Conservation (phyloP, 2,797 vertebrate species). For the Hemibagrus guttatus region DNA sequence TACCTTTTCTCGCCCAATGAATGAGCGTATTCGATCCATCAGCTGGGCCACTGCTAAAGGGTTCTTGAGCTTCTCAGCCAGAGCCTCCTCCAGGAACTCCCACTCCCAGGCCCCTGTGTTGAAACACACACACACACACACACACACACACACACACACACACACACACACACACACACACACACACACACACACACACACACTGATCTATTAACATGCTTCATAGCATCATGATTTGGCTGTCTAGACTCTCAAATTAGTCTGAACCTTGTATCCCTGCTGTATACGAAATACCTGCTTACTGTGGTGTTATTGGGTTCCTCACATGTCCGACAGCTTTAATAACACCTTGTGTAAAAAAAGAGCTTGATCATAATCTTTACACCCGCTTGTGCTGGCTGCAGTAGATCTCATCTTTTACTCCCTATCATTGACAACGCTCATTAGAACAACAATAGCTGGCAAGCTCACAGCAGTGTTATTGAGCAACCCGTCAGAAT, state of each 20-base stretch:
- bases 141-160: constrained; percentile 50
- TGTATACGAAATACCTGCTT: not conserved
- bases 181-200: constrained; percentile 60
- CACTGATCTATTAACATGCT: constrained; percentile 42
- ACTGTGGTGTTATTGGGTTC: not conserved
- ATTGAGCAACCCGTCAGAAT: constrained; percentile 27
- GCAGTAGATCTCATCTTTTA: constrained; percentile 2
- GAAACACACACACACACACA: constrained; percentile 59
- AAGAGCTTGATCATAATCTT: not conserved
- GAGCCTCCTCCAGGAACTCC: constrained; percentile 87
- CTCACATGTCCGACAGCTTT: not conserved
- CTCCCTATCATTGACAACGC: constrained; percentile 3
- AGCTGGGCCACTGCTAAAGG: constrained; percentile 83
- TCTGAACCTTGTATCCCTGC: constrained; percentile 5
- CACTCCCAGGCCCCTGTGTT: constrained; percentile 88
- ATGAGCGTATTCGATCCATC: constrained; percentile 87
- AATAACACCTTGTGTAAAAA: not conserved
- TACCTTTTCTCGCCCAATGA: constrained; percentile 84
- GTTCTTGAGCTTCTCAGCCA: constrained; percentile 90
- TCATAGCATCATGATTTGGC: constrained; percentile 36
- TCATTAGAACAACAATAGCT: constrained; percentile 21
- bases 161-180: constrained; percentile 61
- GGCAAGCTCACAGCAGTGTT: constrained; percentile 18
- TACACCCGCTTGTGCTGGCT: not conserved
- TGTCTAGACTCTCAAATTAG: constrained; percentile 21